Evolutionary conservation across 2,113 vertebrate species (phyloP), one percentile per base, ranked within the genome.

Genomic region (Dicentrarchus labrax): DNA sequence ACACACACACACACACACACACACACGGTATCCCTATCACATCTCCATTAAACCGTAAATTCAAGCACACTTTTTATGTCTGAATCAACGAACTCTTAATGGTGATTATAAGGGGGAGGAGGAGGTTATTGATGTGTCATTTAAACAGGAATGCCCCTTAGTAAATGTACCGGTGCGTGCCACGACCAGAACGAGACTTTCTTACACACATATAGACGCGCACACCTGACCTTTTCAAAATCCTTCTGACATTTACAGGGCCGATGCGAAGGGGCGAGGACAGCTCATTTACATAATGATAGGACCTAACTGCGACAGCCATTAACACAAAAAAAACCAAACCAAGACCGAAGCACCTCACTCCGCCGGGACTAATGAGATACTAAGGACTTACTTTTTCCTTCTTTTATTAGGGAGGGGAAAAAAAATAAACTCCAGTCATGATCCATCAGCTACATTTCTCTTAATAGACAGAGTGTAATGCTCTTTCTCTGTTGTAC

Each of bases 171-270:
- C 24, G 9, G 47, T 38, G 19, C 61, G 39, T 43, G 75, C 74
- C 70, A 64, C 38, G n/a, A n/a, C 53, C 30, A 39, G 30, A 68
- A 74, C 0, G 8, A 80, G 39, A 17, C 47, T 77, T 61, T 72
- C 67, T 83, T 74, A 83, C 81, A 77, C 76, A 77, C 72, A 56
- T 64, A 82, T 11, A 78, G 47, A 76, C 72, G 74, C 72, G 80
- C 84, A 87, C 78, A 82, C 74, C 72, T 86, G 90, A 94, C 92
- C 92, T 95, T 94, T 94, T 91, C 86, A 90, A 85, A 92, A 92
- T 92, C 91, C 89, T 61, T 75, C 83, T 92, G 94, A 90, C 92
- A 95, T 94, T 95, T 92, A 90, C 85, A 87, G 56, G 76, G 72
- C 79, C 7, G 15, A 62, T 72, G 84, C 78, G 41, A 91, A 88